Conservation (phyloP, 2,888 invertebrate species). For the Stratiomys singularior region DNA sequence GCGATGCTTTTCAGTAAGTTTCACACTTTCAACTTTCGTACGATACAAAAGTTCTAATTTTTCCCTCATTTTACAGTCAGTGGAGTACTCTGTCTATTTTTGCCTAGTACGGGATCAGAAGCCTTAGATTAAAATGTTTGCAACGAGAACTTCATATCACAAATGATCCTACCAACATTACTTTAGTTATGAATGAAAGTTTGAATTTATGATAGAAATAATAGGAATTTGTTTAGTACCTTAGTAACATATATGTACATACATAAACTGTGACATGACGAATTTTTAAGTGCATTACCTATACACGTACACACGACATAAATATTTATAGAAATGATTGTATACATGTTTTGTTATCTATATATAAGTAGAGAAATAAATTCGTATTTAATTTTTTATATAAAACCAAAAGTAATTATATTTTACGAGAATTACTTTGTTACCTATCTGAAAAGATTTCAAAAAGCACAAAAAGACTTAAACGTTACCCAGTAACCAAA, state of each 20-base stretch:
- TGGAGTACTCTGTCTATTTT: slow-evolving; percentile 77
- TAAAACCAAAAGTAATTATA: slow-evolving; percentile 1
- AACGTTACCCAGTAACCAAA: neutral
- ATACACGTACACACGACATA: neutral
- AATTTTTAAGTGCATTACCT: slow-evolving; percentile 42
- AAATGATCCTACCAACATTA: too few species aligned
- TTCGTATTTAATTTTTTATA: slow-evolving; percentile 42
- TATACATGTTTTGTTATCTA: slow-evolving; percentile 42
- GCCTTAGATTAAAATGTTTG: slow-evolving; percentile 64
- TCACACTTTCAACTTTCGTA: too few species aligned
- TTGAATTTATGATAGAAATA: neutral
- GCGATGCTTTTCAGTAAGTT: slow-evolving; percentile 78
- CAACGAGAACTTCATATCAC: neutral
- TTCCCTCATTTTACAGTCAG: slow-evolving; percentile 70
- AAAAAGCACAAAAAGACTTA: slow-evolving; percentile 8
- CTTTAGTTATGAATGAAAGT: too few species aligned
- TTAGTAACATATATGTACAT: slow-evolving; percentile 30
- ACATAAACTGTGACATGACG: slow-evolving; percentile 38
- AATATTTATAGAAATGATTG: slow-evolving; percentile 27
- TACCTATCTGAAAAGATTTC: neutral
- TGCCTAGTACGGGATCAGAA: slow-evolving; percentile 80
- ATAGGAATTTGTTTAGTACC: neutral
- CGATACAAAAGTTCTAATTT: neutral
- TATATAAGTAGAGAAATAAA: slow-evolving; percentile 41
- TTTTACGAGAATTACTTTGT: neutral